Evolutionary conservation across 2,797 vertebrate species (phyloP), one percentile per base, ranked within the genome.

Genomic region (Scyliorhinus canicula): DNA sequence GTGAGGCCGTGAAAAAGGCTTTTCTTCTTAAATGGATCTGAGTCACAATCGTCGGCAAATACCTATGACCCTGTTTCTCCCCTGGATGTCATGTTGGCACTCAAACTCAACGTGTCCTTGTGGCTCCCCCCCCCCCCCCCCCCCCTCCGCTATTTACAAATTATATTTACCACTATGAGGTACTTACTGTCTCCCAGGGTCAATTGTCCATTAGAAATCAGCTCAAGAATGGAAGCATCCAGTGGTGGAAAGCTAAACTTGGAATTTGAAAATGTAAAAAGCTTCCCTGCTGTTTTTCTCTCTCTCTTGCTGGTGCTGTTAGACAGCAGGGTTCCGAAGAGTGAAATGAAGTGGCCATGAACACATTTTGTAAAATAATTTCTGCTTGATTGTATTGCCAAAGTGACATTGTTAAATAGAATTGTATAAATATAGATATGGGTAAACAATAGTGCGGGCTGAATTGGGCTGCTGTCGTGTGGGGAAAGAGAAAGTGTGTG

Each of bases 401-500:
- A 71, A 94, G 50, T 52, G 67, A 74, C 47, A 94, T 91, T 91
- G 67, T 94, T 94, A 69, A 94, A 94, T 94, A 93, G 93, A 93
- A 93, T 35, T 50, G 71, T 50, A 52, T 35, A 94, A 74, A 94
- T 94, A 71, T 74, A 50, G 67, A 94, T 69, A 35, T 74, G 14
- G 44, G 14, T 7, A 74, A 52, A 50, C 14, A 50, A 35, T 26
- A 74, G 3, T 35, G 65, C 44, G 9, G 52, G 19, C 28, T 94
- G 44, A 74, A 94, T 94, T 74, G 35, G 31, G 67, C 5, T 52
- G 16, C 65, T 52, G 93, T 35, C 12, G 44, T 52, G 28, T 52
- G 50, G 40, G 88, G 50, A 55, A 47, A 71, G 28, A n/a, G 28
- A 31, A 52, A 71, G 90, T 44, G 47, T 16, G 9, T 52, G 28